Base-by-base conservation (phyloP, 2,888 invertebrate genomes). In the Marronus borbonicus region DNA sequence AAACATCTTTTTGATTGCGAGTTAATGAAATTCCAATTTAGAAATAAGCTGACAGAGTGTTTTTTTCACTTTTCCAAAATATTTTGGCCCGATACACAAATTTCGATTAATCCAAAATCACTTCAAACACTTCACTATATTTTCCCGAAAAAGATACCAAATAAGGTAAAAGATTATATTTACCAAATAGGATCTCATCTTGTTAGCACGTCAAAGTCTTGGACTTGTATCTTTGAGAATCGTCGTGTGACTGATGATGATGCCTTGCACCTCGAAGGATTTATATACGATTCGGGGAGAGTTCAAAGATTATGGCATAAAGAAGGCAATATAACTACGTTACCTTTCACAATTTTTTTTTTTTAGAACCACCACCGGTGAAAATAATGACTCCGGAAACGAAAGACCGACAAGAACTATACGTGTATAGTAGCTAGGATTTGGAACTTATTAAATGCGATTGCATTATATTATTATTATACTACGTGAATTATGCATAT, bases 321-420 rank as follows among this genome's bases (percentile, higher is more conserved):
- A 58, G 44, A 44, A 65, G 12, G 65, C 3, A 39, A 7, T 39
- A 17, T 36, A 36, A n/a, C 14, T 2, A 52, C 17, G 55, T 31
- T 31, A 10, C 60, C 72, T 74, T 74, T 74, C 72, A 74, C 72
- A 74, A 74, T n/a, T n/a, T n/a, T n/a, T n/a, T n/a, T n/a, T n/a
- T n/a, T n/a, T n/a, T n/a, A n/a, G n/a, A n/a, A n/a, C 58, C 55
- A 70, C 72, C 72, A 74, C 58, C 72, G 28, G 36, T 36, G 14
- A 72, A 58, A 20, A 60, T 74, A 60, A 74, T 60, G 44, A 74
- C 12, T 74, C 39, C 72, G 72, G 72, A 74, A 74, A 14, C 44
- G 24, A 44, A 49, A 50, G 49, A n/a, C 44, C 4, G 68, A 24
- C 28, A 39, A 20, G 10, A 50, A 28, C 31, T 5, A 36, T 36